These are phyloP conservation scores for Gymnopithys bicolor DNA, from an alignment of 2,797 vertebrate species.

Conservation along the genomic window DNA sequence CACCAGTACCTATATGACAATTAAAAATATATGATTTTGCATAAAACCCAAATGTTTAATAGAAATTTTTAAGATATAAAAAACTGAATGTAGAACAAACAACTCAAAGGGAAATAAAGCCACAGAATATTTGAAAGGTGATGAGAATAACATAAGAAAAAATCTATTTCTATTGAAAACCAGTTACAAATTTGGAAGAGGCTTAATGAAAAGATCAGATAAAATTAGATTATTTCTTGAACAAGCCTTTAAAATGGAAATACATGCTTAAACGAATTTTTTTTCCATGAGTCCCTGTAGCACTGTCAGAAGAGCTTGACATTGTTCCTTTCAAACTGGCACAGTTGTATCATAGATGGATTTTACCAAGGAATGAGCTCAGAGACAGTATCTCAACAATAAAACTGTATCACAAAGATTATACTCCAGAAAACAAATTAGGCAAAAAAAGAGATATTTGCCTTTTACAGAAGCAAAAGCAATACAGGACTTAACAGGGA, in stretches of 20 bases:
- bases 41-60: neutral
- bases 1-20: fast-evolving
- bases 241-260: constrained; percentile 3
- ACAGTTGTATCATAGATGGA: neutral
- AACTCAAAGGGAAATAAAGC: neutral
- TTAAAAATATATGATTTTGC: neutral
- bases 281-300: neutral
- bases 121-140: neutral
- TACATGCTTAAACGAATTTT: neutral
- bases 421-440: neutral
- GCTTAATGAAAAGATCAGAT: neutral
- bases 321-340: neutral
- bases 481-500: neutral
- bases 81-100: neutral
- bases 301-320: neutral
- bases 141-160: neutral
- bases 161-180: neutral
- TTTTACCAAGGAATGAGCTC: neutral
- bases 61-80: neutral
- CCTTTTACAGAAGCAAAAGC: neutral
- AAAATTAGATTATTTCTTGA: constrained; percentile 1
- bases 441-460: neutral
- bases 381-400: neutral
- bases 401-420: neutral
- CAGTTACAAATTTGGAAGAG: neutral